Conservation (phyloP, 1,140 invertebrate genomes). For the Lutraria rhynchaena region DNA sequence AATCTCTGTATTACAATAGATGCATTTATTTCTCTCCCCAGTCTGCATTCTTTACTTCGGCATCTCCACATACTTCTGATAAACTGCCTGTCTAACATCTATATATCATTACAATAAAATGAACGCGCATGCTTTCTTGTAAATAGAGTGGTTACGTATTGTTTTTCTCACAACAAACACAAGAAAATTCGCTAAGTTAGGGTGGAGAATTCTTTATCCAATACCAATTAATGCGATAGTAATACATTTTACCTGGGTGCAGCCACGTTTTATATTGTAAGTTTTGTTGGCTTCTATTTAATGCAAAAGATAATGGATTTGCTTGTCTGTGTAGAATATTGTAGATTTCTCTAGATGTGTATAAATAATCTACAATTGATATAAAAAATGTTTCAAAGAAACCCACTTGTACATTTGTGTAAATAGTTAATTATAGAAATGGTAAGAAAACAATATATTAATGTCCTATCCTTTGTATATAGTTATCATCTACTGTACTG, state of each 20-base stretch:
- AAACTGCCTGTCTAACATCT: constrained; percentile 12
- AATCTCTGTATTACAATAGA: not conserved
- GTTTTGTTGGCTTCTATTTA: not conserved
- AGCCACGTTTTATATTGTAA: no score
- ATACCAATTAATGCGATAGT: not conserved
- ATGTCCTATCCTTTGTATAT: no score
- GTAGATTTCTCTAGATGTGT: no score
- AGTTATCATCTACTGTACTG: no score
- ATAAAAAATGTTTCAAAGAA: no score
- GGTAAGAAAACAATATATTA: no score
- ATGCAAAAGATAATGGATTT: not conserved
- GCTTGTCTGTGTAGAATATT: not conserved
- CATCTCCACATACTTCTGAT: constrained; percentile 38
- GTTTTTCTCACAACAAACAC: not conserved
- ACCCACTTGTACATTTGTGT: no score
- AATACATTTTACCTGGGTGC: no score
- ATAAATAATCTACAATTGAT: no score
- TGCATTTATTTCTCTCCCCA: not conserved
- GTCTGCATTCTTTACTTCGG: constrained; percentile 15
- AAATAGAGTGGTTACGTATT: not conserved
- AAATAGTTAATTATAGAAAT: no score
- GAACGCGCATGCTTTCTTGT: constrained; percentile 10
- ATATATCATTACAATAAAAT: constrained; percentile 40
- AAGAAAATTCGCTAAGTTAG: not conserved
- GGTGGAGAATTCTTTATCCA: not conserved